phyloP scores from a whole-genome alignment of 1,140 invertebrate genomes.

The Lepidurus packardi region DNA sequence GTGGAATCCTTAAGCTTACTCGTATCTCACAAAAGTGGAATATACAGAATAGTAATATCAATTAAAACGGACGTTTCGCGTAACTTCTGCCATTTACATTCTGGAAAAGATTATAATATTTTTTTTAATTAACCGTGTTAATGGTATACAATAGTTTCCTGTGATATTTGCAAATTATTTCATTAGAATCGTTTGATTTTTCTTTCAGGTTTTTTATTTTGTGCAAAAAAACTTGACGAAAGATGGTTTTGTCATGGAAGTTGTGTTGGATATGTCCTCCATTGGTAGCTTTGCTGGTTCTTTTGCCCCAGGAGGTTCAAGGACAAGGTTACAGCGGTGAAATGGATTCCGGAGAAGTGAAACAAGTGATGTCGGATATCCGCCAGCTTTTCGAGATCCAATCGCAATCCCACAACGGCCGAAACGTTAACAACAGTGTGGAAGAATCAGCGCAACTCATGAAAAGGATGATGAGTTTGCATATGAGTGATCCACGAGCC shows the following conservation, averaged over 20 bases:
- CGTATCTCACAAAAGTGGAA: too few species aligned
- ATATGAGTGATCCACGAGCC: constrained; percentile 13
- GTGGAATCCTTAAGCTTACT: too few species aligned
- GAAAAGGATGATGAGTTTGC: constrained; percentile 9
- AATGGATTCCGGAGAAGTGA: not conserved
- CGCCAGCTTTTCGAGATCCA: constrained; percentile 21
- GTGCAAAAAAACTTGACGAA: not conserved
- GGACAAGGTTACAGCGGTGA: not conserved
- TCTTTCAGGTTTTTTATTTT: too few species aligned
- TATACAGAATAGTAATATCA: too few species aligned
- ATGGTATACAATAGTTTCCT: too few species aligned
- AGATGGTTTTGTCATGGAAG: not conserved
- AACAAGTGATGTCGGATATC: constrained; percentile 26
- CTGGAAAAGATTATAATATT: too few species aligned
- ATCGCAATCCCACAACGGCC: not conserved
- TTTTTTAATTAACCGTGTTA: too few species aligned
- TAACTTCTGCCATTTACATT: too few species aligned
- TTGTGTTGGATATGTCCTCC: not conserved
- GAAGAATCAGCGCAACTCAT: not conserved
- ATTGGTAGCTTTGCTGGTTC: not conserved
- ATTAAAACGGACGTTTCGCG: too few species aligned
- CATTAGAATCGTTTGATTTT: too few species aligned
- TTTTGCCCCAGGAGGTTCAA: not conserved
- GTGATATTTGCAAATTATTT: too few species aligned
- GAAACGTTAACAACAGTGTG: not conserved